Evolutionary conservation across 2,888 invertebrate genomes (phyloP), one percentile per base, ranked within the genome.

Genomic region (Parascotia fuliginaria): DNA sequence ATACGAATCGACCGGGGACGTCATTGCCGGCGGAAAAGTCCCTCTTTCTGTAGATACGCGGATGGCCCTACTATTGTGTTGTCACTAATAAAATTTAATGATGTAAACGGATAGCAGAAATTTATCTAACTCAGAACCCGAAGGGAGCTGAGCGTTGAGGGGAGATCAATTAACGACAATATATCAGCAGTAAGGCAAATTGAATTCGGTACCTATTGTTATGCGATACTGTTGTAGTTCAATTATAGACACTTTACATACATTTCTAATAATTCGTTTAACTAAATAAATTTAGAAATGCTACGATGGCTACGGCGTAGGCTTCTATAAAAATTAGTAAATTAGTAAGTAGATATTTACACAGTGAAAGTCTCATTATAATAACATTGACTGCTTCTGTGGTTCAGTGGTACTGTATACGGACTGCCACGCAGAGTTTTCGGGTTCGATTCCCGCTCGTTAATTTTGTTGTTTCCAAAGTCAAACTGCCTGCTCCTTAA

Each of bases 1-100:
- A 88, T 86, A 78, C 82, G 83, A 83, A 87, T 87, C 81, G 85
- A 75, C 73, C 81, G 77, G 88, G 85, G 79, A 76, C 71, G 77
- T 76, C 70, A 75, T 78, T 74, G 77, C 70, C 69, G 74, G 73
- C 81, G 82, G 87, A 85, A 89, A 85, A 85, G 81, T 85, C 85
- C 82, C 89, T 88, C 81, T 80, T 77, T 69, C 72, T 45, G 50
- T 70, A 77, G 77, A 81, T 76, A 74, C 77, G 75, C 81, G 78
- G 74, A 84, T 81, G 72, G 81, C 75, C 62, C 65, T 65, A 62
- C 83, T 69, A 86, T 91, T 91, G 89, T 89, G 77, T 84, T 83
- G 81, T 81, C 81, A 83, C 87, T 89, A 90, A 90, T 92, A 91
- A 91, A 91, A 91, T 89, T 89, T 90, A 90, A 91, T 91, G 89